A percentile compares a stretch with the other conserved stretches of the same genome.
phyloP scores from a whole-genome alignment of 2,797 vertebrate genomes.

The Enteromius afrohamiltoni region DNA sequence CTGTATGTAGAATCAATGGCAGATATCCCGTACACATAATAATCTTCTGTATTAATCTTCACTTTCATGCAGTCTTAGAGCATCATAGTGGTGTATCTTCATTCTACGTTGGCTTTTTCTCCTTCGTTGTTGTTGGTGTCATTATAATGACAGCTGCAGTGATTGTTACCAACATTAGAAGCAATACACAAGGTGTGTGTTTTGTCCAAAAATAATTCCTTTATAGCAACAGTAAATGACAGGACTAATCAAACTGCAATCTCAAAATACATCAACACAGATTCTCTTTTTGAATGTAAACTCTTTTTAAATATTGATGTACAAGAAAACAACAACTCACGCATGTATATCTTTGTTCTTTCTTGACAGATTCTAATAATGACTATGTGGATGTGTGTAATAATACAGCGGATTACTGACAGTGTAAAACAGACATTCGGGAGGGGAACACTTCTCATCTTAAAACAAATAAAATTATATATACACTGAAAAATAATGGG shows the following conservation, averaged over 20 bases:
- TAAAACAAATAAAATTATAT: neutral
- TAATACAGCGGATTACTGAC: neutral
- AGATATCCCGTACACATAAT: neutral
- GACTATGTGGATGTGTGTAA: neutral
- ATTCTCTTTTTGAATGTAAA: neutral
- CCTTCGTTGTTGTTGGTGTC: constrained; percentile 9
- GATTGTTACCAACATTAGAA: neutral
- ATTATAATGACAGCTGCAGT: constrained; percentile 34
- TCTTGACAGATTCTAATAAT: neutral
- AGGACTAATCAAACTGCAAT: neutral
- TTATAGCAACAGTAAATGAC: neutral
- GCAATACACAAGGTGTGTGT: neutral
- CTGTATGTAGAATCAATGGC: neutral
- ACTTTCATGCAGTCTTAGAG: neutral
- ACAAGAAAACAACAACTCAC: neutral
- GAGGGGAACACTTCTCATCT: neutral
- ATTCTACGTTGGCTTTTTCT: constrained; percentile 13
- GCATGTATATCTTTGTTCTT: neutral
- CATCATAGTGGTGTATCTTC: neutral
- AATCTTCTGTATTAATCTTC: neutral
- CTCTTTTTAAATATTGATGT: neutral
- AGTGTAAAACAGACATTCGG: neutral
- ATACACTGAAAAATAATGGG: neutral
- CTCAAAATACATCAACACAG: neutral
- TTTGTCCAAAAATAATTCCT: neutral